These are phyloP conservation scores for Fopius arisanus DNA, from an alignment of 1,140 invertebrate species.

Conservation along the genomic window DNA sequence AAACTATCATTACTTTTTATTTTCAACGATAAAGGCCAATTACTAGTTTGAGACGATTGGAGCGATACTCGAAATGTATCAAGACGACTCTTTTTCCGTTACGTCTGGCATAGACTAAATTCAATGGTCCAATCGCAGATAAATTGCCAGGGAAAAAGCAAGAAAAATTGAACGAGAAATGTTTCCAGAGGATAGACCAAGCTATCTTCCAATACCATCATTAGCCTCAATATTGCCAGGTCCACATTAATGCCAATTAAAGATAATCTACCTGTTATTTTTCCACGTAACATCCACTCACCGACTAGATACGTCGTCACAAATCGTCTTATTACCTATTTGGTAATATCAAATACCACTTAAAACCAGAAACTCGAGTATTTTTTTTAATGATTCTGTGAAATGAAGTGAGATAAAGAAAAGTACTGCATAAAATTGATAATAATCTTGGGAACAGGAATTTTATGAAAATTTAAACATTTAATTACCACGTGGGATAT, in stretches of 20 bases:
- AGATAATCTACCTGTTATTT: constrained; percentile 19
- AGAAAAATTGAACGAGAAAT: constrained; percentile 19
- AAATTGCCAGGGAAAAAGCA: neutral
- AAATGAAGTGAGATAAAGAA: neutral
- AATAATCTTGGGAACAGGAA: neutral
- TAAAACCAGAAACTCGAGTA: neutral
- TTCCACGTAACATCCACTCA: neutral
- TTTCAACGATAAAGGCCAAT: too few species aligned
- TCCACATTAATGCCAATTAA: constrained; percentile 32
- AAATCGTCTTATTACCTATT: constrained; percentile 3
- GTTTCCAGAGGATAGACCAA: neutral
- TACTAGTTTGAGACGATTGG: too few species aligned
- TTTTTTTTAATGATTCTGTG: neutral
- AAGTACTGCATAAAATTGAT: constrained; percentile 11
- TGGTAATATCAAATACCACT: neutral
- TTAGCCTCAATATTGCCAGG: constrained; percentile 28
- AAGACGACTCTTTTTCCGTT: too few species aligned
- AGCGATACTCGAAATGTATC: too few species aligned
- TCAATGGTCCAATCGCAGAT: neutral
- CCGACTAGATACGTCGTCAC: neutral
- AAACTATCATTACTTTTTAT: too few species aligned
- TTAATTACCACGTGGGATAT: neutral
- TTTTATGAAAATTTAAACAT: constrained; percentile 1
- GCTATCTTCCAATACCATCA: constrained; percentile 29
- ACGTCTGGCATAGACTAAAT: neutral